Evolutionary conservation across 1,140 invertebrate species (phyloP).

Genomic region (Liolophura sinensis): DNA sequence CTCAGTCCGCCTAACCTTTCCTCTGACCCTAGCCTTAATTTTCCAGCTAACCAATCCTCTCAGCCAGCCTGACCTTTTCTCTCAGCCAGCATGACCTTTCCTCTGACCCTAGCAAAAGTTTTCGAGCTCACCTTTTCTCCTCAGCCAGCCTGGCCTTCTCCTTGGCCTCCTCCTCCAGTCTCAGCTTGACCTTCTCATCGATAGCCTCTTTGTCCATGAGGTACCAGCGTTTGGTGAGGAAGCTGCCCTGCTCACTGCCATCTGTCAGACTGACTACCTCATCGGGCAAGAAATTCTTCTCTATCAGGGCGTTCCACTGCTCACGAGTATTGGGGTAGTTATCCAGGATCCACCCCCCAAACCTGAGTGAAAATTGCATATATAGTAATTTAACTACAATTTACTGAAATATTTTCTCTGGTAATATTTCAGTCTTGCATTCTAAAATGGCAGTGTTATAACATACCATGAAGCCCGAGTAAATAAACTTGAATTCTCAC

Average conservation of each 20-base stretch:
- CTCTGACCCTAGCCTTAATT: too few species aligned
- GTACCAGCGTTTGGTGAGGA: slow-evolving; percentile 38
- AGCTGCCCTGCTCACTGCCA: slow-evolving; percentile 35
- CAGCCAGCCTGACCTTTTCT: slow-evolving; percentile 1
- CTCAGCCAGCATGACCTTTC: too few species aligned
- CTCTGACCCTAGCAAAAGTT: neutral
- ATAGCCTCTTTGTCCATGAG: slow-evolving; percentile 39
- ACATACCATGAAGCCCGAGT: too few species aligned
- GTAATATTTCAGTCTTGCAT: too few species aligned
- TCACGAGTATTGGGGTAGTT: slow-evolving; percentile 56
- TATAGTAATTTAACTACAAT: too few species aligned
- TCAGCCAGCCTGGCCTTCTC: slow-evolving; percentile 33
- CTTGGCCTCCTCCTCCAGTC: slow-evolving; percentile 31
- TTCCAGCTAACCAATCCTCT: neutral
- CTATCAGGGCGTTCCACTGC: slow-evolving; percentile 53
- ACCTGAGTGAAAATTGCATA: slow-evolving; percentile 24
- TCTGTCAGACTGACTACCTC: slow-evolving; percentile 50
- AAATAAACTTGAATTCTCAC: too few species aligned
- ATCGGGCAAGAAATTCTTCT: slow-evolving; percentile 53
- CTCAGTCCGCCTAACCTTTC: too few species aligned
- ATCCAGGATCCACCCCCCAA: slow-evolving; percentile 59
- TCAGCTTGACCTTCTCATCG: slow-evolving; percentile 34
- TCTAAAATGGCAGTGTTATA: too few species aligned
- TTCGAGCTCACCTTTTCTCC: slow-evolving; percentile 35
- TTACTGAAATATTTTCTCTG: too few species aligned